Percentiles rank a stretch among this genome's conserved stretches.
These are phyloP conservation scores for Lagenorhynchus albirostris DNA, from an alignment of 2,113 vertebrate species.

Conservation along the genomic window DNA sequence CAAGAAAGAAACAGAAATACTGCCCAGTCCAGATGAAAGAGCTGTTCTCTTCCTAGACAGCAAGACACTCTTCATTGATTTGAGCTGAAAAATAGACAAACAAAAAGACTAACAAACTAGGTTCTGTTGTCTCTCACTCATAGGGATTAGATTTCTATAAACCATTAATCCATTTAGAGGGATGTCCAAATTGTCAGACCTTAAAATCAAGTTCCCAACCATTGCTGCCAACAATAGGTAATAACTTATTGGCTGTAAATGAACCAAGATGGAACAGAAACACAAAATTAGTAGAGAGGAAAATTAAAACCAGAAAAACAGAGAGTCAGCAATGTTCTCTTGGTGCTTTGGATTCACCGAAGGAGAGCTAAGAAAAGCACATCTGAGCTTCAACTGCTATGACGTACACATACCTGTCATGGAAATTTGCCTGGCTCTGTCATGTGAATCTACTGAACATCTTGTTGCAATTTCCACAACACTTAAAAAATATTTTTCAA, in stretches of 20 bases:
- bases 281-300: constrained; percentile 47
- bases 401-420: neutral
- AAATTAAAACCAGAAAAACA: constrained; percentile 53
- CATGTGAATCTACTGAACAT: neutral
- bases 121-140: neutral
- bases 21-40: neutral
- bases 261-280: constrained; percentile 34
- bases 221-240: constrained; percentile 8
- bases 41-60: neutral
- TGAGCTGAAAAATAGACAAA: constrained; percentile 11
- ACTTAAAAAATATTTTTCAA: neutral
- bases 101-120: neutral
- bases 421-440: neutral
- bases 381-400: neutral
- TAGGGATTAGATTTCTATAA: neutral
- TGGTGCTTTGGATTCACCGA: constrained; percentile 27
- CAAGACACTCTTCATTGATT: constrained; percentile 9
- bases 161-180: constrained; percentile 43
- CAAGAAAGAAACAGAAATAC: neutral
- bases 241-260: constrained; percentile 55
- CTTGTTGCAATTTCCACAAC: neutral
- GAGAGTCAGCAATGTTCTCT: neutral
- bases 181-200: constrained; percentile 29
- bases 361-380: neutral
- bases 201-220: constrained; percentile 40